Evolutionary conservation across 2,797 vertebrate genomes (phyloP).

Genomic region (Rhinatrema bivittatum): DNA sequence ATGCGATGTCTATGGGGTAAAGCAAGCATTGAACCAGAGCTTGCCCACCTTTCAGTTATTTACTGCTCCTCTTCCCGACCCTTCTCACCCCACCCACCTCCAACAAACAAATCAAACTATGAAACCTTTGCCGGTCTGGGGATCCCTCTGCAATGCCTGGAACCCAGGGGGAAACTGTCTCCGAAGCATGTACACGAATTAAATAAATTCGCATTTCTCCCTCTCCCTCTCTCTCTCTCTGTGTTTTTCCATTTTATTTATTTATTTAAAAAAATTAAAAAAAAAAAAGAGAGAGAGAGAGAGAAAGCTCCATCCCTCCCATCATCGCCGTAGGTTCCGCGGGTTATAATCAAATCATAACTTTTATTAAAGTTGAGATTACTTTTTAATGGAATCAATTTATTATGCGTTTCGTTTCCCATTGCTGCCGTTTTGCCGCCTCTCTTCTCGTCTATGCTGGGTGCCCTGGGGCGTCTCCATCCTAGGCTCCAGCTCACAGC

Average conservation of each 20-base stretch:
- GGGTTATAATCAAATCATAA: conserved; percentile 66
- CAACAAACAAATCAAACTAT: too few species aligned
- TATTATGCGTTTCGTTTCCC: conserved; percentile 50
- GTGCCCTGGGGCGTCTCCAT: conserved; percentile 31
- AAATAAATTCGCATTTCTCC: too few species aligned
- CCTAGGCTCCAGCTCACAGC: conserved; percentile 23
- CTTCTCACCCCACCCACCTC: too few species aligned
- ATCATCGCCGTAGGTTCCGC: conserved; percentile 47
- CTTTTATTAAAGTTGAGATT: conserved; percentile 75
- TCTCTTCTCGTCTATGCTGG: conserved; percentile 6
- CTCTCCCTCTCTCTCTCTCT: background rate
- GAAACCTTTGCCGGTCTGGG: too few species aligned
- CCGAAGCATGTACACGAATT: too few species aligned
- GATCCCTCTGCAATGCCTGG: too few species aligned
- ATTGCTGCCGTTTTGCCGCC: conserved; percentile 43
- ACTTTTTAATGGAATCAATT: conserved; percentile 74
- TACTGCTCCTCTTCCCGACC: too few species aligned
- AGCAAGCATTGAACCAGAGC: too few species aligned
- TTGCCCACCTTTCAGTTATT: too few species aligned
- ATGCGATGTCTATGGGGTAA: too few species aligned
- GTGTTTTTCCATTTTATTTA: background rate
- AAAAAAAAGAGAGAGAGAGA: too few species aligned
- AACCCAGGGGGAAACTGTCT: too few species aligned
- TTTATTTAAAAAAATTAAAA: conserved; percentile 2
- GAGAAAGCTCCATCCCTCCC: background rate